These are phyloP conservation scores for Morus bassanus DNA, from an alignment of 2,797 vertebrate species.

Conservation along the genomic window DNA sequence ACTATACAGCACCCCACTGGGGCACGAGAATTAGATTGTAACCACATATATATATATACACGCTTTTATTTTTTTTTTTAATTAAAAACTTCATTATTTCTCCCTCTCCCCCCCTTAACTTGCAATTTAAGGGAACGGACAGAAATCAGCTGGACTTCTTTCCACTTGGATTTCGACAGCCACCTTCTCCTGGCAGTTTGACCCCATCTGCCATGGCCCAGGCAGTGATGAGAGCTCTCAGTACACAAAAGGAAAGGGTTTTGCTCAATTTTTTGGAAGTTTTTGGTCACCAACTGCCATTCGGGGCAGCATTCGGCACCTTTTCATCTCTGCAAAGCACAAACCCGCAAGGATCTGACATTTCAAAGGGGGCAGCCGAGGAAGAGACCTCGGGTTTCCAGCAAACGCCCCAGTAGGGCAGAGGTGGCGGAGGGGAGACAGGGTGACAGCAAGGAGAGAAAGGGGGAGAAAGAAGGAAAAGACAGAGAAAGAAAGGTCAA, in stretches of 20 bases:
- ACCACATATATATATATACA: slow-evolving; percentile 72
- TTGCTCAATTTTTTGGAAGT: not conserved
- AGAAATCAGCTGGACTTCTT: slow-evolving; percentile 34
- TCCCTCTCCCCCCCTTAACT: slow-evolving; percentile 56
- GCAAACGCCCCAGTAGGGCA: fast-evolving
- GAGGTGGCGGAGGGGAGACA: not conserved
- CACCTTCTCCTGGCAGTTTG: not conserved
- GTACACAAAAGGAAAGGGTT: slow-evolving; percentile 7
- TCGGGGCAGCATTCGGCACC: slow-evolving; percentile 19
- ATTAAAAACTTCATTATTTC: slow-evolving; percentile 75
- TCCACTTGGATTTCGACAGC: slow-evolving; percentile 12
- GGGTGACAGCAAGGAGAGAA: not conserved
- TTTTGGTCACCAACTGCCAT: slow-evolving; percentile 53
- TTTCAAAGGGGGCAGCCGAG: not conserved
- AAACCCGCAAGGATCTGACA: not conserved
- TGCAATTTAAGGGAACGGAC: slow-evolving; percentile 56
- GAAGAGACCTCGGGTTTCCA: not conserved
- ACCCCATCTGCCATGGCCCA: not conserved
- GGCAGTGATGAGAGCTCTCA: not conserved
- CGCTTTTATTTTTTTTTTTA: slow-evolving; percentile 66
- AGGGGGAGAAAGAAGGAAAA: slow-evolving; percentile 21
- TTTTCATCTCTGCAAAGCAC: slow-evolving; percentile 44
- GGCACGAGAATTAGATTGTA: slow-evolving; percentile 74
- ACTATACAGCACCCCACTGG: slow-evolving; percentile 78
- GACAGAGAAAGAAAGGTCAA: not conserved